phyloP scores from a whole-genome alignment of 2,113 vertebrate species.

The Cathartes aura region DNA sequence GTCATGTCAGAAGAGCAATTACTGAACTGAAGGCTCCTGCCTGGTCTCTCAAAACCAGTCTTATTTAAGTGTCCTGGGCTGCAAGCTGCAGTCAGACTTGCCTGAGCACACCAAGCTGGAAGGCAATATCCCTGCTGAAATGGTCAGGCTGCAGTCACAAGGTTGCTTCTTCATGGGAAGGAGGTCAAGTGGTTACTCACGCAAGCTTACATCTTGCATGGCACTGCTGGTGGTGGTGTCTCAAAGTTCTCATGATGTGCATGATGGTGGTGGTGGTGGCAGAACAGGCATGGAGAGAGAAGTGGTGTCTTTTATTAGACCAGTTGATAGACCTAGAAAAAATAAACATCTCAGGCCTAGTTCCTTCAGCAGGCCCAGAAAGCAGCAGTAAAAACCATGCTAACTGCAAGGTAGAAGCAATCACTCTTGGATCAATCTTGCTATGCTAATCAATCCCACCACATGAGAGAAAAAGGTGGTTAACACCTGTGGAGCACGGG shows the following conservation, averaged over 20 bases:
- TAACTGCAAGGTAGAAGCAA: neutral
- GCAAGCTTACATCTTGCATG: neutral
- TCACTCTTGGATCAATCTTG: neutral
- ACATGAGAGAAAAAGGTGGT: neutral
- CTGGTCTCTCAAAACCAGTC: neutral
- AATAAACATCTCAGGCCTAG: neutral
- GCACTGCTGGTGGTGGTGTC: neutral
- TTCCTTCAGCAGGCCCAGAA: neutral
- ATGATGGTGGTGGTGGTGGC: rapidly evolving
- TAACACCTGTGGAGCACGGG: neutral
- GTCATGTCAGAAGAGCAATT: neutral
- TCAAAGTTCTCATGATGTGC: neutral
- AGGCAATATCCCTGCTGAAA: neutral
- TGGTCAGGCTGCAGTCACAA: neutral
- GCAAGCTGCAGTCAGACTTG: neutral
- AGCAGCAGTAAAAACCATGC: neutral
- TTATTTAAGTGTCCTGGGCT: neutral
- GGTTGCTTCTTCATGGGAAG: neutral
- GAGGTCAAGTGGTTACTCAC: neutral
- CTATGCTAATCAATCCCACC: neutral
- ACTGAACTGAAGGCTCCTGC: neutral
- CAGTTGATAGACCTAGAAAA: neutral
- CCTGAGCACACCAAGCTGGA: neutral
- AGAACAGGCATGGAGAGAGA: neutral
- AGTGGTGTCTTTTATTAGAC: neutral